A percentile compares a stretch with the other conserved stretches of the same genome.
Evolutionary conservation across 1,140 invertebrate species (phyloP).

Genomic region (Ceratosolen fusciceps): DNA sequence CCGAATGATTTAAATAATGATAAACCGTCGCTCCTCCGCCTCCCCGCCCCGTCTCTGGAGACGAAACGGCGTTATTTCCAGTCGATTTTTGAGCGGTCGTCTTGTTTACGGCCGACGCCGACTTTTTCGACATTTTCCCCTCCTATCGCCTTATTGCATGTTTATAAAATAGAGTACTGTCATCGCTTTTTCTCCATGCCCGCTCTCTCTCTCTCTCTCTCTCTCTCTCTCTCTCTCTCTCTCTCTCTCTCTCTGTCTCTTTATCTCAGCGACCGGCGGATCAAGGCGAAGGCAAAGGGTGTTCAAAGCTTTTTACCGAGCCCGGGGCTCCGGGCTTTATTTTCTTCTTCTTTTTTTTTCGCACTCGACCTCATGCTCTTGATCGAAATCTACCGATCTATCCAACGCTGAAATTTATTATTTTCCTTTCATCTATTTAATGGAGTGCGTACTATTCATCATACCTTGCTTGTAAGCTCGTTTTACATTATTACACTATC

Average conservation of each 20-base stretch:
- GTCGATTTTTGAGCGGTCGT: constrained; percentile 41
- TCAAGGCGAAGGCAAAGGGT: not conserved
- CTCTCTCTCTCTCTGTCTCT: too few species aligned
- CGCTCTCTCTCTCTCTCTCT: too few species aligned
- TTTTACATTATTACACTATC: too few species aligned
- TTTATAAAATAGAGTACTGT: constrained; percentile 26
- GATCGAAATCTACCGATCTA: not conserved
- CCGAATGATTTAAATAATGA: constrained; percentile 51
- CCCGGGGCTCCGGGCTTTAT: not conserved
- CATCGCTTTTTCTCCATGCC: not conserved
- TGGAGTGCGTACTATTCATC: not conserved
- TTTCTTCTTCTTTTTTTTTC: not conserved
- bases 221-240: too few species aligned
- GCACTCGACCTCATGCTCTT: not conserved
- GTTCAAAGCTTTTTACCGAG: not conserved
- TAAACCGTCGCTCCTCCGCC: constrained; percentile 28
- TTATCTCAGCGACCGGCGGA: not conserved
- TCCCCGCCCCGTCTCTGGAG: not conserved
- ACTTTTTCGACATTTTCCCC: constrained; percentile 13
- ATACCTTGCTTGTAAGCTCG: not conserved
- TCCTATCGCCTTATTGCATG: constrained; percentile 36
- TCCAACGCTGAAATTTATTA: not conserved
- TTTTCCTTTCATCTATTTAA: not conserved
- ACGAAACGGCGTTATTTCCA: constrained; percentile 43
- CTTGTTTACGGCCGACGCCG: constrained; percentile 32